These are phyloP conservation scores for Leptinotarsa texana DNA, from an alignment of 1,140 invertebrate genomes.

Conservation along the genomic window DNA sequence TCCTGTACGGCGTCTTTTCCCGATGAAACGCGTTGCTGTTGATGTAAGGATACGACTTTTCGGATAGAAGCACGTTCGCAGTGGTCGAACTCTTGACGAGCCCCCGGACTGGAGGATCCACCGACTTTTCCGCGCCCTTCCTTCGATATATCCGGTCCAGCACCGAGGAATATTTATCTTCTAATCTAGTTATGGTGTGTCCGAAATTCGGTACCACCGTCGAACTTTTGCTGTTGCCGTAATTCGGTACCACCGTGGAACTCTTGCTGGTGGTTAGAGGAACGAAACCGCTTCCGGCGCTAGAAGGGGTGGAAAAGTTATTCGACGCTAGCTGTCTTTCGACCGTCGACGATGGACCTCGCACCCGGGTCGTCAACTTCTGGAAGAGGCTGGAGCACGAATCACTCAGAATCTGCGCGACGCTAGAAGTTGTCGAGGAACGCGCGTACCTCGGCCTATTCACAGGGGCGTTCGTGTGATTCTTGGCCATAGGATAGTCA, in stretches of 20 bases:
- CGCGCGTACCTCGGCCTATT: slow-evolving; percentile 71
- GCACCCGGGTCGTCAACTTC: slow-evolving; percentile 69
- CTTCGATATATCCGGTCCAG: slow-evolving; percentile 68
- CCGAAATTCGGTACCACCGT: slow-evolving; percentile 51
- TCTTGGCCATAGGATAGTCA: slow-evolving; percentile 39
- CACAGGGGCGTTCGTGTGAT: slow-evolving; percentile 48
- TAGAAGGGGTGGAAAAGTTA: slow-evolving; percentile 33
- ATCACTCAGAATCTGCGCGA: slow-evolving; percentile 80
- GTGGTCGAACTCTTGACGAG: slow-evolving; percentile 65
- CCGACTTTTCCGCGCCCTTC: slow-evolving; percentile 68
- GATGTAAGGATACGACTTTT: slow-evolving; percentile 70
- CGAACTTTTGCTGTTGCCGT: slow-evolving; percentile 56
- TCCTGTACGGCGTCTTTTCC: slow-evolving; percentile 65
- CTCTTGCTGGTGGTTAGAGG: slow-evolving; percentile 52
- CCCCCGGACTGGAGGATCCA: slow-evolving; percentile 61
- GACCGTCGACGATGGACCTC: slow-evolving; percentile 65
- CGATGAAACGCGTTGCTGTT: slow-evolving; percentile 45
- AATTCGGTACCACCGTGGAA: slow-evolving; percentile 53
- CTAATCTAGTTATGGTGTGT: slow-evolving; percentile 66
- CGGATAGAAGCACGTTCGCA: slow-evolving; percentile 63
- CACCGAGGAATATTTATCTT: slow-evolving; percentile 75
- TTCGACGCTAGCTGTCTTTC: slow-evolving; percentile 50
- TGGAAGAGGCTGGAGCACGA: slow-evolving; percentile 83
- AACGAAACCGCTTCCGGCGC: slow-evolving; percentile 23
- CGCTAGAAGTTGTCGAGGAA: slow-evolving; percentile 77